phyloP scores from a whole-genome alignment of 2,888 invertebrate species.

The Nipponacmea schrenckii region DNA sequence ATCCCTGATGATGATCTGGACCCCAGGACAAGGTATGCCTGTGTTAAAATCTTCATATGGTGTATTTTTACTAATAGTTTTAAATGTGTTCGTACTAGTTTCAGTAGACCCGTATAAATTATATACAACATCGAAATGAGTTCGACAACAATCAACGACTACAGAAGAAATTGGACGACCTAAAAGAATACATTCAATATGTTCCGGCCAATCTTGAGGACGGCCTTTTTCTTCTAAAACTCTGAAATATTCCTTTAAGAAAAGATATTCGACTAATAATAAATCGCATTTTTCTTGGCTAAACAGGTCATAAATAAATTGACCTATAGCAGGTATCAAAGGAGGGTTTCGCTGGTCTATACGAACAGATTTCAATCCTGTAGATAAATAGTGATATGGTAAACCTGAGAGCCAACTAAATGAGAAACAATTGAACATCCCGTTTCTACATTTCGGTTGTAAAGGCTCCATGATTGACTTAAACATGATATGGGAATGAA shows the following conservation, averaged over 20 bases:
- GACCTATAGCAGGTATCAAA: neutral
- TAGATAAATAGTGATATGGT: neutral
- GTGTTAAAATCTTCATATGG: constrained; percentile 19
- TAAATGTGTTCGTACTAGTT: neutral
- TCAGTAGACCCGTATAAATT: neutral
- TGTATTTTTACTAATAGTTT: constrained; percentile 12
- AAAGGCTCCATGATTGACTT: neutral
- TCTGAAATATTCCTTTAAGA: neutral
- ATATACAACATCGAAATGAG: neutral
- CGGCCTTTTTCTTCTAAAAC: too few relatives aligned
- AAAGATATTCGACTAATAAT: neutral
- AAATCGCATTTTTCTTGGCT: neutral
- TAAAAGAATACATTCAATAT: neutral
- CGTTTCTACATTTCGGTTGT: neutral
- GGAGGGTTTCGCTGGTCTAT: neutral
- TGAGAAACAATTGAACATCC: neutral
- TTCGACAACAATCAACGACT: neutral
- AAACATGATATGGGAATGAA: neutral
- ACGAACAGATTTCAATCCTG: neutral
- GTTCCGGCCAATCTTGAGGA: neutral
- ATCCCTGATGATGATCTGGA: constrained; percentile 21
- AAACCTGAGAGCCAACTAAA: neutral
- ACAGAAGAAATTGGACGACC: neutral
- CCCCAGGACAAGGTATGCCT: constrained; percentile 12
- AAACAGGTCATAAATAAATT: neutral